Conservation (phyloP, 2,888 invertebrate genomes). For the Malacosoma neustria region DNA sequence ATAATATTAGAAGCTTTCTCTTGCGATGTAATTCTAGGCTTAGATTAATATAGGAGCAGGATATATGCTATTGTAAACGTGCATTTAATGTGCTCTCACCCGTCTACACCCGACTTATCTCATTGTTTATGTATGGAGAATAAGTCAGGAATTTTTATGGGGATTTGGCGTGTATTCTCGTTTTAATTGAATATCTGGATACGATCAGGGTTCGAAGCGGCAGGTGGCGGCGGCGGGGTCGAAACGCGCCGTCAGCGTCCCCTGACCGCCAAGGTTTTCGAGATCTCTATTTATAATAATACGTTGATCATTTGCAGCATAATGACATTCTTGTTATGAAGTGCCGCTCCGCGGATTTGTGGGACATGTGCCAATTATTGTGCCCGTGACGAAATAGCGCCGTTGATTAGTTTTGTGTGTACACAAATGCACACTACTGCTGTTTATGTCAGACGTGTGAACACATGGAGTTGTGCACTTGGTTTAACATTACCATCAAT, state of each 20-base stretch:
- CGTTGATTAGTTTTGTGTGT: conserved; percentile 49
- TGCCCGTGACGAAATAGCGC: conserved; percentile 55
- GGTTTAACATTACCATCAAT: conserved; percentile 6
- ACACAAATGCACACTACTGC: conserved; percentile 41
- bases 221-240: conserved; percentile 29
- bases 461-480: conserved; percentile 18
- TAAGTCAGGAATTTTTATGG: conserved; percentile 68
- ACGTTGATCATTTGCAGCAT: conserved; percentile 61
- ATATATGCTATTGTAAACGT: conserved; percentile 70
- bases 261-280: conserved; percentile 52
- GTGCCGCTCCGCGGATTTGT: conserved; percentile 60
- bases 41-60: conserved; percentile 47
- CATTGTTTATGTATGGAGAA: conserved; percentile 75
- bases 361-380: conserved; percentile 71
- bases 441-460: conserved; percentile 29
- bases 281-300: conserved; percentile 71
- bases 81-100: conserved; percentile 65
- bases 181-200: conserved; percentile 50
- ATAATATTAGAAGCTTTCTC: conserved; percentile 63
- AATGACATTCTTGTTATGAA: conserved; percentile 72
- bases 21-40: conserved; percentile 33
- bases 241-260: conserved; percentile 41
- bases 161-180: conserved; percentile 45
- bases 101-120: conserved; percentile 70
- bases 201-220: conserved; percentile 27